Evolutionary conservation across 2,888 invertebrate genomes (phyloP).

Genomic region (Celastrina argiolus): DNA sequence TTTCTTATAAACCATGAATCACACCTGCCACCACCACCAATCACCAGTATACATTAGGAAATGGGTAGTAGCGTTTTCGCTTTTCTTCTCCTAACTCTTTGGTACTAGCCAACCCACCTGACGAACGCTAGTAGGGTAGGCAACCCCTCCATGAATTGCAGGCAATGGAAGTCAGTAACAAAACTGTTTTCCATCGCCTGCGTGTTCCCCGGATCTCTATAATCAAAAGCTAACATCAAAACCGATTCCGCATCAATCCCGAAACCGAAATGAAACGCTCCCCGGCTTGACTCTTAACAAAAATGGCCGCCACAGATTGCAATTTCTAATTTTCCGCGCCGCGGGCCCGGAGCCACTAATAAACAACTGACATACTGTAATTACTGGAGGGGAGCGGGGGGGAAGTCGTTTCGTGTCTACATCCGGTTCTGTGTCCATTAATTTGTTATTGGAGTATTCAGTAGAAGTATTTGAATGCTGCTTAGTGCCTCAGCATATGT

Average conservation of each 20-base stretch:
- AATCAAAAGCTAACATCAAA: background rate
- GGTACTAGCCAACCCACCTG: no score
- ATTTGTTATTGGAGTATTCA: background rate
- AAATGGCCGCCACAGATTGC: background rate
- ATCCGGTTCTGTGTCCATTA: conserved; percentile 1
- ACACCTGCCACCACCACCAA: no score
- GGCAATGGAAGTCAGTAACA: no score
- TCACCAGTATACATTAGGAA: no score
- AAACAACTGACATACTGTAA: conserved; percentile 9
- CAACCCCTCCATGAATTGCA: no score
- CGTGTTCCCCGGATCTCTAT: no score
- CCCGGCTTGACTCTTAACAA: background rate
- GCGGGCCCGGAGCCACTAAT: background rate
- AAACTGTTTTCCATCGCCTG: no score
- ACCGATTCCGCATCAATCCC: background rate
- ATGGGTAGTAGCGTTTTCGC: no score
- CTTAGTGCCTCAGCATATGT: no score
- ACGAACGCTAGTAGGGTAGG: no score
- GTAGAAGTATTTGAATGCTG: background rate
- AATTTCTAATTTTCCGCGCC: conserved; percentile 4
- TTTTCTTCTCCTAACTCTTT: no score
- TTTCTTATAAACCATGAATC: no score
- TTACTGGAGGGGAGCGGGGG: background rate
- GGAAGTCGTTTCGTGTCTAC: conserved; percentile 2
- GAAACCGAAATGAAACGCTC: background rate